Conservation (phyloP, 2,888 invertebrate species). For the Altica lythri region DNA sequence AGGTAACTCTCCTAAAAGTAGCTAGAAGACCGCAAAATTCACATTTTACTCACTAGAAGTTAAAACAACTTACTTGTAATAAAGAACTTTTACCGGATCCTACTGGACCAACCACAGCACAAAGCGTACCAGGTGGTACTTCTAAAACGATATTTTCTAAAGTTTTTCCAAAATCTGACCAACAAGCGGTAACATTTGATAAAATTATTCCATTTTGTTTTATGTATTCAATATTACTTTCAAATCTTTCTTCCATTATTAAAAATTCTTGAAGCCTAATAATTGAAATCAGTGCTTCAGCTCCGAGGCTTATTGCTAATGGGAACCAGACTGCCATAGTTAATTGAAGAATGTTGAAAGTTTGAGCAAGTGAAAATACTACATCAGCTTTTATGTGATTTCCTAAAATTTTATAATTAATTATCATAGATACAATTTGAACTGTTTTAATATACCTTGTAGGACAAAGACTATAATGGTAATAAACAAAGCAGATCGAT, state of each 20-base stretch:
- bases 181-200: slow-evolving; percentile 45
- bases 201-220: slow-evolving; percentile 38
- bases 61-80: slow-evolving; percentile 57
- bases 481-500: slow-evolving; percentile 79
- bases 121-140: slow-evolving; percentile 59
- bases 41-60: background rate
- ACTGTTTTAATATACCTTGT: slow-evolving; percentile 62
- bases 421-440: no score
- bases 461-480: slow-evolving; percentile 78
- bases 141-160: slow-evolving; percentile 55
- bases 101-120: slow-evolving; percentile 85
- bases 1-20: slow-evolving; percentile 63
- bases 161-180: slow-evolving; percentile 40
- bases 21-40: slow-evolving; percentile 21
- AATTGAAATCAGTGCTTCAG: slow-evolving; percentile 64
- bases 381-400: slow-evolving; percentile 55
- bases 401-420: no score
- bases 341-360: slow-evolving; percentile 58
- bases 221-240: slow-evolving; percentile 35
- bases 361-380: slow-evolving; percentile 59
- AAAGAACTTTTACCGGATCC: slow-evolving; percentile 78
- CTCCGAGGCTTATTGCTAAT: slow-evolving; percentile 61
- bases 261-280: slow-evolving; percentile 63
- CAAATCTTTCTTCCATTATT: slow-evolving; percentile 61
- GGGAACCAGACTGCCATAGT: slow-evolving; percentile 67